Evolutionary conservation across 2,797 vertebrate species (phyloP).

Genomic region (Notolepis coatsorum): DNA sequence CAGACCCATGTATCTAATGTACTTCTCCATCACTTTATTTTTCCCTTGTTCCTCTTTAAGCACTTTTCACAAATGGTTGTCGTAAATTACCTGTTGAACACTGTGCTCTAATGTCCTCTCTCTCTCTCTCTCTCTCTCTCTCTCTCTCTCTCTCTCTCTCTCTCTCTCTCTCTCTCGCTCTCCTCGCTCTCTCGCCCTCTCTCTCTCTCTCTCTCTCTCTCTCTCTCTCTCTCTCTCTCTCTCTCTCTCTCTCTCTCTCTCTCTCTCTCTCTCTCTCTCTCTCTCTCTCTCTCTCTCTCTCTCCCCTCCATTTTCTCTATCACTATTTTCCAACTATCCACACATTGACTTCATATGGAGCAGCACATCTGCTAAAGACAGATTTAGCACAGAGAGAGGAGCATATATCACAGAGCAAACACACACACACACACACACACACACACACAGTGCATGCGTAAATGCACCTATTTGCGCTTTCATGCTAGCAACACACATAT

Average conservation of each 20-base stretch:
- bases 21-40: neutral
- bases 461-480: too few species aligned
- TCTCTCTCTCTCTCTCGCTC: neutral
- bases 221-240: neutral
- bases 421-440: too few species aligned
- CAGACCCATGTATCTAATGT: neutral
- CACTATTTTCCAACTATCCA: too few species aligned
- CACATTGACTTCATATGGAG: too few species aligned
- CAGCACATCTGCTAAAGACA: neutral
- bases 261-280: too few species aligned
- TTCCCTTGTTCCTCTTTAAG: too few species aligned
- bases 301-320: neutral
- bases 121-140: neutral
- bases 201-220: neutral
- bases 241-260: neutral
- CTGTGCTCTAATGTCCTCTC: neutral
- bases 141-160: constrained; percentile 2
- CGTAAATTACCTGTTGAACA: neutral
- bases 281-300: neutral
- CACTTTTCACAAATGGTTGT: too few species aligned
- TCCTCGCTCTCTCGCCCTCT: too few species aligned
- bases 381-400: neutral
- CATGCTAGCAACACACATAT: too few species aligned
- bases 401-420: too few species aligned
- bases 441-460: too few species aligned